Evolutionary conservation across 30 jellyfish, hydroid and myxozoan genomes (phyloP), one percentile per base, ranked within the genome.

Genomic region (Sanderia malayensis): DNA sequence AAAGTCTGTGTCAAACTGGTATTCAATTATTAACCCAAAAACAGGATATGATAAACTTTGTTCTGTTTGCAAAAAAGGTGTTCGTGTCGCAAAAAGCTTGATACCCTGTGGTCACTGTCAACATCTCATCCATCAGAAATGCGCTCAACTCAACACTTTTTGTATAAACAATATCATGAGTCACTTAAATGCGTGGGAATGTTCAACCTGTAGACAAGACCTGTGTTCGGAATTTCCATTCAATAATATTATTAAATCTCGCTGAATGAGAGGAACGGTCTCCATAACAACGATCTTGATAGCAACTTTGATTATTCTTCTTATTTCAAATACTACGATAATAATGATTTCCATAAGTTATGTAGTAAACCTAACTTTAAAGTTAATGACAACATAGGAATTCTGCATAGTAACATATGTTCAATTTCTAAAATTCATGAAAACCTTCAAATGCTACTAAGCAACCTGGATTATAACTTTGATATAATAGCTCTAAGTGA

Each of bases 181-280:
- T 41, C 55, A 41, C 55, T 41, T 41, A 41, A 41, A 41, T 41
- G 55, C 55, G 55, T 41, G 55, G 55, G 55, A 41, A 41, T 41
- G 55, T 41, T 41, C 55, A 41, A 41, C 55, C 55, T 41, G 55
- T 41, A 41, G 55, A 41, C 55, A 41, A 41, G 55, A 41, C 55
- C 55, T 41, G 11, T 41, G 55, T 15, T 41, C 55, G 55, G 55
- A 41, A 41, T 41, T 41, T 41, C 55, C 55, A 6, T 41, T 41
- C 55, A 41, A 41, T 41, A 41, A 41, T 6, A 6, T 41, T 41
- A 15, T 15, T 6, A 41, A 41, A 41, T 41, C 55, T 41, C 55
- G 8, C 55, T 41, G 55, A 41, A 41, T 41, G 55, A 41, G 55
- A 15, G 55, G 11, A 41, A 41, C 55, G 55, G 11, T 41, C 55